A percentile compares a stretch with the other conserved stretches of the same genome.
These are phyloP conservation scores for Sesamia inferens DNA, from an alignment of 2,888 invertebrate genomes.

Conservation along the genomic window DNA sequence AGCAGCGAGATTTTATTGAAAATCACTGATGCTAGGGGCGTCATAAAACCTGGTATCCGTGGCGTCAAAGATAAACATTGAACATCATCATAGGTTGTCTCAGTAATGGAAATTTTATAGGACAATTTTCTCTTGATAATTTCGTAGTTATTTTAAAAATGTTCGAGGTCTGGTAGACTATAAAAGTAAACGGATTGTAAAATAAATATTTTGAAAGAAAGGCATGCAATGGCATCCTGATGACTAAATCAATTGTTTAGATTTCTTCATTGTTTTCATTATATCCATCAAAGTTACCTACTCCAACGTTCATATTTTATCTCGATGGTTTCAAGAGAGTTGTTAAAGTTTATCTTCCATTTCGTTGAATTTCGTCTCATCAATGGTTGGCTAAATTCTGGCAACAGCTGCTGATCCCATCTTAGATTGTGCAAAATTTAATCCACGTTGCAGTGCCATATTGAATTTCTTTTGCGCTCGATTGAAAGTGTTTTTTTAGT, in stretches of 20 bases:
- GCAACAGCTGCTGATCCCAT: conserved; percentile 85
- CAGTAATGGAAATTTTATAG: conserved; percentile 79
- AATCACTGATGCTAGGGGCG: conserved; percentile 78
- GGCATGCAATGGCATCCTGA: conserved; percentile 33
- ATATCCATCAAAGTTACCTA: conserved; percentile 39
- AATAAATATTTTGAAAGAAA: conserved; percentile 43
- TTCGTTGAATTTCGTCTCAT: conserved; percentile 78
- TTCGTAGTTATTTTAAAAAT: conserved; percentile 68
- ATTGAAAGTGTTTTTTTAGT: conserved; percentile 84
- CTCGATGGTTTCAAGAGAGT: conserved; percentile 67
- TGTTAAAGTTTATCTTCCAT: conserved; percentile 72
- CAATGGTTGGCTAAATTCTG: conserved; percentile 81
- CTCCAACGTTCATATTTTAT: conserved; percentile 59
- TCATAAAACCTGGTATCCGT: conserved; percentile 80
- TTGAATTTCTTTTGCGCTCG: conserved; percentile 87
- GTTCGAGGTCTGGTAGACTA: conserved; percentile 49
- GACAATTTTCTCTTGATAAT: conserved; percentile 76
- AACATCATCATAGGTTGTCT: conserved; percentile 70
- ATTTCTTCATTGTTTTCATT: conserved; percentile 56
- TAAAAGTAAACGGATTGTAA: conserved; percentile 54
- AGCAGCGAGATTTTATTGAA: conserved; percentile 79
- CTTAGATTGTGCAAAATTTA: conserved; percentile 88
- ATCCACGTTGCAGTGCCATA: conserved; percentile 85
- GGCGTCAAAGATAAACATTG: conserved; percentile 75
- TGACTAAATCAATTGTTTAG: conserved; percentile 54